Percentiles rank a stretch among this genome's conserved stretches.
Evolutionary conservation across 2,888 invertebrate genomes (phyloP).

Genomic region (Branchellion lobata): DNA sequence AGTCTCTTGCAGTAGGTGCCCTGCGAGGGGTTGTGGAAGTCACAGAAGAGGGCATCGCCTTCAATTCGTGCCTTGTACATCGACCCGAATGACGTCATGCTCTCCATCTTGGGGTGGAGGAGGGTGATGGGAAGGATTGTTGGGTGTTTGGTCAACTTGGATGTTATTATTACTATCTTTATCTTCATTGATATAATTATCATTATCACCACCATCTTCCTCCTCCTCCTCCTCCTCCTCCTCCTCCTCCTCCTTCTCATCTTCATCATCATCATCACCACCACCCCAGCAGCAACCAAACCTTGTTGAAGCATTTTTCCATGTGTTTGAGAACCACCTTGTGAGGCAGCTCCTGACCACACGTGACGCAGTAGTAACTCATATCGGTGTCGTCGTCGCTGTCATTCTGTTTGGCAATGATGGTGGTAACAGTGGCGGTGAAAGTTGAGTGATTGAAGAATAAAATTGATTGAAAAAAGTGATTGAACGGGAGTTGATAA

Average conservation of each 20-base stretch:
- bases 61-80: constrained; percentile 90
- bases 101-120: constrained; percentile 67
- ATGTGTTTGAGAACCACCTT: constrained; percentile 89
- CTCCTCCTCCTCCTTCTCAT: too few species aligned
- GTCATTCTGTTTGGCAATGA: constrained; percentile 53
- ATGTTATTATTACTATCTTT: too few species aligned
- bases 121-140: neutral
- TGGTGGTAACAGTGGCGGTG: too few species aligned
- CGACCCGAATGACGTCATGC: constrained; percentile 93
- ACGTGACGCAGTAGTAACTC: constrained; percentile 90
- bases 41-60: constrained; percentile 95
- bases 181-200: too few species aligned
- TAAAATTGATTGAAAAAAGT: too few species aligned
- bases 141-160: too few species aligned
- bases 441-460: too few species aligned
- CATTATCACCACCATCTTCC: too few species aligned
- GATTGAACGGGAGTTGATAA: too few species aligned
- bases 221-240: too few species aligned
- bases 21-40: constrained; percentile 83
- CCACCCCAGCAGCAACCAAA: neutral
- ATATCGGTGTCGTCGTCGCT: constrained; percentile 71
- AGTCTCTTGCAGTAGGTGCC: constrained; percentile 92
- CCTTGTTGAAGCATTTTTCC: constrained; percentile 95
- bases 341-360: constrained; percentile 91
- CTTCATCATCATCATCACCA: too few species aligned